phyloP scores from a whole-genome alignment of 2,888 invertebrate genomes.

The Podotricha telesiphe region DNA sequence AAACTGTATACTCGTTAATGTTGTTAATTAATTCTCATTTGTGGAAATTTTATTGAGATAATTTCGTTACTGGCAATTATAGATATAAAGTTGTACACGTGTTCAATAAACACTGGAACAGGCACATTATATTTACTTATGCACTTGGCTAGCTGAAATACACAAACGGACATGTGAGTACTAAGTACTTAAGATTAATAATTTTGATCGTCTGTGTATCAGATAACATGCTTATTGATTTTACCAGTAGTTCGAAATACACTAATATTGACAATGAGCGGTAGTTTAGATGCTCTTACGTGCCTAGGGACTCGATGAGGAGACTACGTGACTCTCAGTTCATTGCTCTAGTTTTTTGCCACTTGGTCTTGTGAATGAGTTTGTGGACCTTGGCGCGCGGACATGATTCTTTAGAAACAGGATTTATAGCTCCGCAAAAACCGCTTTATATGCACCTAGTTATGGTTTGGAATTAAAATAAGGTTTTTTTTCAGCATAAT shows the following conservation, averaged over 20 bases:
- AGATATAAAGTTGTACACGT: not conserved
- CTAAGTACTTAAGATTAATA: conserved; percentile 24
- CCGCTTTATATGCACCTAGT: conserved; percentile 34
- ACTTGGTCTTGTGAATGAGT: conserved; percentile 79
- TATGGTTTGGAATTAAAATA: conserved; percentile 26
- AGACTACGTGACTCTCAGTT: conserved; percentile 78
- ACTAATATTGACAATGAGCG: conserved; percentile 82
- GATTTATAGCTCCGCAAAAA: conserved; percentile 57
- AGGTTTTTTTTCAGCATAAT: conserved; percentile 11
- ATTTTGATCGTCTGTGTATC: conserved; percentile 50
- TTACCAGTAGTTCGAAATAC: conserved; percentile 72
- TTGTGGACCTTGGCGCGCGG: conserved; percentile 70
- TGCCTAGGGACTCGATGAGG: conserved; percentile 74
- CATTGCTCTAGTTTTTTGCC: conserved; percentile 81
- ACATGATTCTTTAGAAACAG: conserved; percentile 63
- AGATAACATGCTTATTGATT: conserved; percentile 77
- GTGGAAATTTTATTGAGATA: conserved; percentile 32
- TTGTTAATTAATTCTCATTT: conserved; percentile 30
- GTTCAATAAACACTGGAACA: not conserved
- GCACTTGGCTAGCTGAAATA: conserved; percentile 24
- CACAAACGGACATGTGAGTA: conserved; percentile 8
- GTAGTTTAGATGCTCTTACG: conserved; percentile 81
- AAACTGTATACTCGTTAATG: conserved; percentile 12
- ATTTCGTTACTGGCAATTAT: conserved; percentile 2
- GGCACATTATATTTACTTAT: not conserved